Base-by-base conservation (phyloP, 2,797 vertebrate species). In the Rousettus madagascariensis region DNA sequence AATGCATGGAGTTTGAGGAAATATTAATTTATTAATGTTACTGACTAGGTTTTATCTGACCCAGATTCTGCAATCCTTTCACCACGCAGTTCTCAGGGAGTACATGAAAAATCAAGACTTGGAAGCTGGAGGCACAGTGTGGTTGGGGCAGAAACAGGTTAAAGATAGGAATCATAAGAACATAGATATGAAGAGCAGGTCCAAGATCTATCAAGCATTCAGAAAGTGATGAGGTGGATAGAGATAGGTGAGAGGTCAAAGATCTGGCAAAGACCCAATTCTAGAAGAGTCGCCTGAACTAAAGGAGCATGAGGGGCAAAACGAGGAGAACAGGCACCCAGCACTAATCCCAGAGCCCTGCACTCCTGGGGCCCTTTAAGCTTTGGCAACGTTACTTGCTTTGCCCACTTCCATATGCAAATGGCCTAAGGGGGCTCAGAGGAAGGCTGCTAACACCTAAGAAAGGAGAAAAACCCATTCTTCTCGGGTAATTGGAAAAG, bases 51-150 rank as follows among this genome's bases (percentile, higher is more conserved):
- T 13, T 88, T 65, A 7, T 46, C 38, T 26, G 9, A 55, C 66
- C 4, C 30, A 17, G 26, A 65, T 15, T 8, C 22, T 71, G 11
- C 7, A 61, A 20, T 79, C 20, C 16, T 16, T 69, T 61, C 11
- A 28, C 9, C 26, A 59, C 13, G 9, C 0, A 1, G 0, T 36
- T 68, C n/a, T 20, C 26, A 49, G n/a, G n/a, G 16, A 57, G 6
- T 12, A 49, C 69, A 49, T 3, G 38, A 74, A 15, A 38, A 83
- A 74, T 51, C 9, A 57, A 74, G 55, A 57, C 33, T 3, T 0
- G 0, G 28, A 61, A 65, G 36, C 17, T 46, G 19, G 30, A 46
- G 36, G 13, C 77, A 11, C 6, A 13, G n/a, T 0, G 5, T 57
- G 6, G 9, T 13, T n/a, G 51, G 13, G 26, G 15, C 38, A 38